Conservation (phyloP, 2,113 vertebrate species). For the Chloroceryle aenea region DNA sequence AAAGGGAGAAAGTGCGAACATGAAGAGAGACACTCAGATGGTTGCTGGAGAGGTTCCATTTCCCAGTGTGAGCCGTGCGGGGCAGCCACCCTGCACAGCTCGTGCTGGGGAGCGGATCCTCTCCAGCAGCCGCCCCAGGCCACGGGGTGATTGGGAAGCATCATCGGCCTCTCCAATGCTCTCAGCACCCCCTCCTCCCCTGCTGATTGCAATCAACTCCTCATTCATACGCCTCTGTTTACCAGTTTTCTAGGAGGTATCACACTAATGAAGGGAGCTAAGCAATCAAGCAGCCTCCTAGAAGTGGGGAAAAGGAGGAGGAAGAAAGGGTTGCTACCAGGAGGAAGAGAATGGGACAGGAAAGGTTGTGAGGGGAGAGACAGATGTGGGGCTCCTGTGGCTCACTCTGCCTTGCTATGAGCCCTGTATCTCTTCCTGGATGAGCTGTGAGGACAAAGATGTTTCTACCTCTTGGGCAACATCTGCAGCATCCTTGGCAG, state of each 20-base stretch:
- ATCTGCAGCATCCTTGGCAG: background rate
- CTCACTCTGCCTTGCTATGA: background rate
- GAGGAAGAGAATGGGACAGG: background rate
- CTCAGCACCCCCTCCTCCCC: slow-evolving; percentile 34
- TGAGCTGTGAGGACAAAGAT: background rate
- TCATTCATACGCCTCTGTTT: slow-evolving; percentile 65
- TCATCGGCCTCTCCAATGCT: background rate
- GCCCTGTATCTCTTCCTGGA: background rate
- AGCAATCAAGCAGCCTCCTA: slow-evolving; percentile 41
- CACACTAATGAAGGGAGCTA: slow-evolving; percentile 43
- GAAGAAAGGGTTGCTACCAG: background rate
- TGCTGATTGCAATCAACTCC: slow-evolving; percentile 74
- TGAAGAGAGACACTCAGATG: fast-evolving
- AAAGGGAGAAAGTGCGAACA: fast-evolving
- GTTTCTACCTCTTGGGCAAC: background rate
- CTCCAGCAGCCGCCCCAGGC: background rate
- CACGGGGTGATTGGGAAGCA: slow-evolving; percentile 32
- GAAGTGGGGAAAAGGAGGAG: slow-evolving; percentile 12
- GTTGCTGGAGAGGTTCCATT: background rate
- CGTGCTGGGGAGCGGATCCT: background rate
- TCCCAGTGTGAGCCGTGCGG: fast-evolving
- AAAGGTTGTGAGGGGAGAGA: background rate
- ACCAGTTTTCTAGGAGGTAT: slow-evolving; percentile 47
- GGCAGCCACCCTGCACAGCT: fast-evolving
- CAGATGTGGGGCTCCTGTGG: background rate